Evolutionary conservation across 2,797 vertebrate genomes (phyloP), one percentile per base, ranked within the genome.

Genomic region (Cossypha caffra): DNA sequence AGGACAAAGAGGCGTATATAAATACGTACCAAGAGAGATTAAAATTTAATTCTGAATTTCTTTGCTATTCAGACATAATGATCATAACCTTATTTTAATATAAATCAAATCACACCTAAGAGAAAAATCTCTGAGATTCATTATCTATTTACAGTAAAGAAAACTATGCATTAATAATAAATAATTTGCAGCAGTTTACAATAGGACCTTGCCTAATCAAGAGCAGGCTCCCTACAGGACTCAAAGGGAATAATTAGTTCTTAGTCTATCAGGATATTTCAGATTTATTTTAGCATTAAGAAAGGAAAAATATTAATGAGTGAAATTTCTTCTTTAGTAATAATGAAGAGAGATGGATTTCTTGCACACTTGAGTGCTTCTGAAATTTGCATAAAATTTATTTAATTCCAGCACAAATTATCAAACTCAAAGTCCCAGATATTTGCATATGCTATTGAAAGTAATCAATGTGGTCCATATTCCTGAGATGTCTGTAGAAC

Each of bases 161-260:
- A 72, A 79, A 17, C 7, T 52, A 19, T 76, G 16, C n/a, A 73
- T 69, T 76, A 81, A 76, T 42, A 90, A 85, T 47, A 62, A 79
- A 69, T 90, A 42, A 57, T 80, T 90, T 95, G 5, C 21, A 48
- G 11, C 4, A 90, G 12, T 10, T 77, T 83, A 47, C 7, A 64
- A 33, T 51, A 71, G 1, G 18, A 62, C 21, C 37, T 37, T 63
- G 42, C 24, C 21, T 33, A 40, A 78, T 4, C 10, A 64, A 78
- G 14, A 77, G 68, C 5, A 0, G 29, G 73, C 43, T 91, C 40
- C 29, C 7, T 57, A 43, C 21, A 64, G 3, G 12, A 55, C 61
- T 81, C 67, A 75, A 78, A 88, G 87, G 64, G 20, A 80, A 83
- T 63, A 94, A 90, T 90, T 84, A 84, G 25, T 81, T 84, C 28